Base-by-base conservation (phyloP, 2,797 vertebrate genomes). In the Babyrousa celebensis region DNA sequence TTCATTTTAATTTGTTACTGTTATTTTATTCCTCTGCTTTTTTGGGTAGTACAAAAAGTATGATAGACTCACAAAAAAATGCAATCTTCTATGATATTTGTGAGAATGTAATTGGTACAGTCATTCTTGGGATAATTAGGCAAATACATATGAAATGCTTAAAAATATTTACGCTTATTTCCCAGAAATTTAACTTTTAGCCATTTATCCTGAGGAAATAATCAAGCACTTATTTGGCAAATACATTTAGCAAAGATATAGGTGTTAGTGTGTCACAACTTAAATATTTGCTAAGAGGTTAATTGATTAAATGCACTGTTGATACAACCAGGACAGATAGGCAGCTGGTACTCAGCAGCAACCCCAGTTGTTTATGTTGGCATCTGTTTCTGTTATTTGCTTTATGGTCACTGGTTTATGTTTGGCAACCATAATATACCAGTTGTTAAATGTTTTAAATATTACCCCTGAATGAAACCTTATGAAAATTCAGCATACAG, bases 101-200 rank as follows among this genome's bases (percentile, higher is more conserved):
- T 75, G 43, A 40, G 21, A 75, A 40, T 52, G 29, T 12, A 85
- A 65, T 12, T 60, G 58, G 21, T 72, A 20, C 7, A 52, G 72
- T 43, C 14, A 78, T 85, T 89, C 32, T 29, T 56, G 32, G 20
- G 10, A 63, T 84, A 85, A 85, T 89, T 89, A 89, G 58, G 20
- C 14, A 93, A 92, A 78, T 71, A 23, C 18, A 58, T 79, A 65
- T 65, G 56, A 93, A 72, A 17, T 29, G 17, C 29, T 85, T 89
- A 89, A 88, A 86, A 79, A n/a, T 93, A 25, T 60, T 43, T 93
- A 71, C 36, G 25, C 11, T 23, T 15, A 2, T 58, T 65, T 71
- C 58, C 23, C 27, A 84, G 14, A 89, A 93, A 72, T 72, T 84
- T 60, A 79, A 72, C 78, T 48, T 82, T 17, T 7, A 79, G 48